These are phyloP conservation scores for Drosophila saltans DNA, from an alignment of 1,140 invertebrate genomes.

Conservation along the genomic window DNA sequence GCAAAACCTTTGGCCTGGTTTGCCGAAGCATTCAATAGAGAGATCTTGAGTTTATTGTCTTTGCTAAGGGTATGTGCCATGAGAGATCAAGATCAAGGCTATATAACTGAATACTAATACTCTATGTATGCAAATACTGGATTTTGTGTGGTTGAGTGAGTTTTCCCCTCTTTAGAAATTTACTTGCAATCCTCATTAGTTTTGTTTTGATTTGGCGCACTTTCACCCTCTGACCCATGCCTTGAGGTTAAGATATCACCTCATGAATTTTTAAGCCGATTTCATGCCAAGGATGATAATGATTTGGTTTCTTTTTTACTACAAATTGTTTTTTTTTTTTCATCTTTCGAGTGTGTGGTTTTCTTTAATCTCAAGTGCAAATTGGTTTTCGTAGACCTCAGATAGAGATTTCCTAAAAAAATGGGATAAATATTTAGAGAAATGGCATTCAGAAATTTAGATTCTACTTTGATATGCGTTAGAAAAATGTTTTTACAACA, in stretches of 20 bases:
- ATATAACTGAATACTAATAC: conserved; percentile 12
- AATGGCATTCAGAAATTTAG: too few relatives aligned
- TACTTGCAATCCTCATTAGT: conserved; percentile 55
- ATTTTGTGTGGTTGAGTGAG: conserved; percentile 64
- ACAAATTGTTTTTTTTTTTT: conserved; percentile 36
- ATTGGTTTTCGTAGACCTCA: conserved; percentile 48
- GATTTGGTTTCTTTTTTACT: conserved; percentile 55
- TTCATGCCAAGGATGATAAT: conserved; percentile 59
- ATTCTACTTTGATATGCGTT: too few relatives aligned
- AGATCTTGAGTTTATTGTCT: neutral
- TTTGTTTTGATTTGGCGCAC: conserved; percentile 70
- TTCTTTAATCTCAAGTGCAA: conserved; percentile 62
- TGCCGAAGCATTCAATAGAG: neutral
- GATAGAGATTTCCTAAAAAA: neutral
- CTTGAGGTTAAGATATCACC: conserved; percentile 54
- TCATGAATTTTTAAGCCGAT: conserved; percentile 72
- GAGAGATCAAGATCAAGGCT: neutral
- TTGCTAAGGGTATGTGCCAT: neutral
- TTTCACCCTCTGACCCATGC: conserved; percentile 41
- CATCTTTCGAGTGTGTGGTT: conserved; percentile 14
- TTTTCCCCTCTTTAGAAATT: conserved; percentile 33
- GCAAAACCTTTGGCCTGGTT: conserved; percentile 45
- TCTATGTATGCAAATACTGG: conserved; percentile 58
- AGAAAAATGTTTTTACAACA: too few relatives aligned
- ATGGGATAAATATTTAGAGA: neutral